Evolutionary conservation across 2,113 vertebrate genomes (phyloP).

Genomic region (Poeciliopsis retropinna): DNA sequence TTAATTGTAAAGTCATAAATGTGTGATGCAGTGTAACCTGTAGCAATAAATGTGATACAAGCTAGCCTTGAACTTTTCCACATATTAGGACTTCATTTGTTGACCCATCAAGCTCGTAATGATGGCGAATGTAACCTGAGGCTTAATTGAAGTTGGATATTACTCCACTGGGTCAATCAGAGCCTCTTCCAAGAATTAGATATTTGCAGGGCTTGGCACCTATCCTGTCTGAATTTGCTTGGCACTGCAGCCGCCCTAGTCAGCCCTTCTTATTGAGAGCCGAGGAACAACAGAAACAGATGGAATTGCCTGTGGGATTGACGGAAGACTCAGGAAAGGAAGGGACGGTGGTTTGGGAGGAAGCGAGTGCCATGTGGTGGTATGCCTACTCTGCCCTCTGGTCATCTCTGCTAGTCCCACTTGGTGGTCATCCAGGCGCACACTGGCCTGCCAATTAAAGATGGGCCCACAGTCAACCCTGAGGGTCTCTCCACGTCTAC

Average conservation of each 20-base stretch:
- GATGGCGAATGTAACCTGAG: constrained; percentile 31
- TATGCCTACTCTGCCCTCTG: constrained; percentile 67
- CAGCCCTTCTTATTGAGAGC: constrained; percentile 69
- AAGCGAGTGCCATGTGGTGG: constrained; percentile 72
- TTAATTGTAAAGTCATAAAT: background rate
- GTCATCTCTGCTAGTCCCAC: constrained; percentile 64
- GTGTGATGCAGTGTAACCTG: background rate
- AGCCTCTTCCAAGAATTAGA: constrained; percentile 45
- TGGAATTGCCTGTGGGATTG: constrained; percentile 76
- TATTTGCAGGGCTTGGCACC: constrained; percentile 58
- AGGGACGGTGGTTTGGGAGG: constrained; percentile 41
- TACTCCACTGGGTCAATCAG: constrained; percentile 68
- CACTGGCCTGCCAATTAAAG: constrained; percentile 78
- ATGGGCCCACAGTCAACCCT: constrained; percentile 67
- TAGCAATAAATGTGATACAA: constrained; percentile 1
- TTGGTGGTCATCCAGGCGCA: constrained; percentile 74
- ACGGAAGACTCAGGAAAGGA: constrained; percentile 64
- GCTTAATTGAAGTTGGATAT: constrained; percentile 54
- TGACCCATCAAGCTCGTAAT: constrained; percentile 15
- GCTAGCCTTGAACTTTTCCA: background rate
- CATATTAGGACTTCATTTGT: constrained; percentile 6
- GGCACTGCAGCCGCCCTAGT: constrained; percentile 29
- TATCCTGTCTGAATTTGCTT: constrained; percentile 63
- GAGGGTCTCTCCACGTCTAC: constrained; percentile 59
- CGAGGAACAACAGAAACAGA: constrained; percentile 70